Conservation (phyloP, 2,113 vertebrate genomes). For the Lanius collurio region DNA sequence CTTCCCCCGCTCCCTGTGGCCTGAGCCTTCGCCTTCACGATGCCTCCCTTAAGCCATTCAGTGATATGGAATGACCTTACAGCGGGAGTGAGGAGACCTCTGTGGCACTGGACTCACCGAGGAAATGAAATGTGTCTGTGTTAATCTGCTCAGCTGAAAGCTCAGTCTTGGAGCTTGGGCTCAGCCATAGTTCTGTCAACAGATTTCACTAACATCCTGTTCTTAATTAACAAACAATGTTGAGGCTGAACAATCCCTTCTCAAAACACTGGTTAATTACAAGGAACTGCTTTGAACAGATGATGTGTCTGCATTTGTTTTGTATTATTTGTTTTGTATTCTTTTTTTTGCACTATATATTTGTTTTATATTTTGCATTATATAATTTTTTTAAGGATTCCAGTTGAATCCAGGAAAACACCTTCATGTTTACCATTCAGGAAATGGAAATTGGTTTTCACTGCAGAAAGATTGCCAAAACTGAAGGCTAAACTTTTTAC, state of each 20-base stretch:
- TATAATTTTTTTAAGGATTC: not conserved
- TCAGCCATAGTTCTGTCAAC: not conserved
- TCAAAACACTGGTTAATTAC: conserved; percentile 47
- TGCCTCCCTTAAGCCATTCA: not conserved
- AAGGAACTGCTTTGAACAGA: not conserved
- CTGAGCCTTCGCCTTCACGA: not conserved
- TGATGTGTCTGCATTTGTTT: not conserved
- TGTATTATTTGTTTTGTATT: not conserved
- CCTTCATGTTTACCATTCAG: not conserved
- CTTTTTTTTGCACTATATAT: not conserved
- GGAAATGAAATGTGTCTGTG: not conserved
- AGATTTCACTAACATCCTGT: not conserved
- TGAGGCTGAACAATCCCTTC: conserved; percentile 11
- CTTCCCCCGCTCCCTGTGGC: not conserved
- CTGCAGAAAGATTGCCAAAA: not conserved
- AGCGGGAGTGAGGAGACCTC: not conserved
- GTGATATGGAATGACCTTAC: conserved; percentile 4
- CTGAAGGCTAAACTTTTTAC: not conserved
- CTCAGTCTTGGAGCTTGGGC: not conserved
- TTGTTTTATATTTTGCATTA: not conserved
- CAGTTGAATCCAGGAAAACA: not conserved
- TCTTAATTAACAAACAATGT: conserved; percentile 28
- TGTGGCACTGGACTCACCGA: not conserved
- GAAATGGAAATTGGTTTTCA: not conserved
- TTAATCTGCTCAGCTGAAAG: not conserved